A percentile compares a stretch with the other conserved stretches of the same genome.
Conservation (phyloP, 2,113 vertebrate genomes). For the Lepus europaeus region DNA sequence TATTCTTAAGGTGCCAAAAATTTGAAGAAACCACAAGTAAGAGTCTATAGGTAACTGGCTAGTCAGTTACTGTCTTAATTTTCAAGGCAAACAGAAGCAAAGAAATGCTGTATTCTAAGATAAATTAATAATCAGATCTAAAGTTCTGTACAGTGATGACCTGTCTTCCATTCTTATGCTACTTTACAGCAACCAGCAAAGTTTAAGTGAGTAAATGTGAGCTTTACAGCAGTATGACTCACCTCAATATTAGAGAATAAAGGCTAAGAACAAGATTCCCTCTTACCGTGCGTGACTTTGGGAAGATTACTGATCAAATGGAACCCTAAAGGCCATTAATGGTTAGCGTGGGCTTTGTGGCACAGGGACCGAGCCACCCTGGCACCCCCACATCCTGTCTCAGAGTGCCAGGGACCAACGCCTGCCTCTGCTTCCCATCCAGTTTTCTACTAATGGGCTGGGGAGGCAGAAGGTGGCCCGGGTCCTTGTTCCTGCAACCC, state of each 20-base stretch:
- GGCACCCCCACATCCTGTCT: too few relatives aligned
- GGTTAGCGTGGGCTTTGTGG: not conserved
- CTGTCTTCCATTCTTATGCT: not conserved
- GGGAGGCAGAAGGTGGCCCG: too few relatives aligned
- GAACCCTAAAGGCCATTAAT: not conserved
- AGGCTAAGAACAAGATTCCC: not conserved
- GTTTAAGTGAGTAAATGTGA: not conserved
- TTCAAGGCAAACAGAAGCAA: constrained; percentile 24
- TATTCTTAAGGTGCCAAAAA: not conserved
- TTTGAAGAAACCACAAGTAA: not conserved
- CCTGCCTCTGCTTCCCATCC: too few relatives aligned
- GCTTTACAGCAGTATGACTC: not conserved
- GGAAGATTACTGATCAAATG: not conserved
- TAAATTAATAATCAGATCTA: constrained; percentile 22
- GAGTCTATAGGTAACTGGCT: not conserved
- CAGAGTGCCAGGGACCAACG: too few relatives aligned
- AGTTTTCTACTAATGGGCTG: too few relatives aligned
- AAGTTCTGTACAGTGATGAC: not conserved
- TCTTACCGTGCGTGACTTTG: not conserved
- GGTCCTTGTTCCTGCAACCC: too few relatives aligned
- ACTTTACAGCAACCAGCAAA: constrained; percentile 13
- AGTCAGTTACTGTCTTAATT: not conserved
- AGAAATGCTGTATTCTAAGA: not conserved
- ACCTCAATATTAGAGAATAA: not conserved
- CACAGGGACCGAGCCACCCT: too few relatives aligned